Evolutionary conservation across 2,797 vertebrate species (phyloP).

Genomic region (Crypturellus tataupa): DNA sequence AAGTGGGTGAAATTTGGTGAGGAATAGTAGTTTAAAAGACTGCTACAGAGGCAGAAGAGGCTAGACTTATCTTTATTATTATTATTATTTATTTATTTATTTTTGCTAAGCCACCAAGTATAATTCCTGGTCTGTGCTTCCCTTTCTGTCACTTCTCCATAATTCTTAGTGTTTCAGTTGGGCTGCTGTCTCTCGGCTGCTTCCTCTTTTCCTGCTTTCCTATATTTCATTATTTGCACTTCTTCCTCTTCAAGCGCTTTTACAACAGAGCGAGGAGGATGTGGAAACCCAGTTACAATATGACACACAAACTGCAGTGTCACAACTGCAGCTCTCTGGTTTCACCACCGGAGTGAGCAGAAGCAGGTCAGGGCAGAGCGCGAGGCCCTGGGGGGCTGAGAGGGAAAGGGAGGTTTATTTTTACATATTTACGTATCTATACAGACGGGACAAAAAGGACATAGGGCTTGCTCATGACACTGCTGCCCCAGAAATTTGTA

Average conservation of each 20-base stretch:
- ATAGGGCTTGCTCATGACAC: background rate
- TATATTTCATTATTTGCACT: slow-evolving; percentile 94
- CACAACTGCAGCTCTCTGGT: slow-evolving; percentile 55
- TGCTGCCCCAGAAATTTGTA: background rate
- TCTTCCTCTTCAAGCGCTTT: slow-evolving; percentile 91
- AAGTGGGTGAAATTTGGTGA: background rate
- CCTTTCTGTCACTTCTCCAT: slow-evolving; percentile 99
- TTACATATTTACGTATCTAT: background rate
- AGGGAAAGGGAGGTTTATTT: background rate
- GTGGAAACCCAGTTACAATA: slow-evolving; percentile 88
- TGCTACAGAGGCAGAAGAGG: background rate
- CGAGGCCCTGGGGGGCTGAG: background rate
- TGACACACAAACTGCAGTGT: slow-evolving; percentile 85
- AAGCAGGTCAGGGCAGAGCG: slow-evolving; percentile 1
- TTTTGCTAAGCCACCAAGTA: slow-evolving; percentile 58
- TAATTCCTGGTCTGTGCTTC: slow-evolving; percentile 93
- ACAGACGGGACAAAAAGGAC: background rate
- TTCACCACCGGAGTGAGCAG: slow-evolving; percentile 41
- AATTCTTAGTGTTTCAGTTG: slow-evolving; percentile 94
- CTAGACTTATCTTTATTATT: background rate
- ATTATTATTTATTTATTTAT: background rate
- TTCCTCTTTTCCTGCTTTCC: slow-evolving; percentile 98
- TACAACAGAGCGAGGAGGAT: slow-evolving; percentile 83
- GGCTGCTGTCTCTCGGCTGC: slow-evolving; percentile 84
- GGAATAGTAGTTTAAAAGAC: background rate